Conservation (phyloP, 2,113 vertebrate species). For the Spilogale gracilis region DNA sequence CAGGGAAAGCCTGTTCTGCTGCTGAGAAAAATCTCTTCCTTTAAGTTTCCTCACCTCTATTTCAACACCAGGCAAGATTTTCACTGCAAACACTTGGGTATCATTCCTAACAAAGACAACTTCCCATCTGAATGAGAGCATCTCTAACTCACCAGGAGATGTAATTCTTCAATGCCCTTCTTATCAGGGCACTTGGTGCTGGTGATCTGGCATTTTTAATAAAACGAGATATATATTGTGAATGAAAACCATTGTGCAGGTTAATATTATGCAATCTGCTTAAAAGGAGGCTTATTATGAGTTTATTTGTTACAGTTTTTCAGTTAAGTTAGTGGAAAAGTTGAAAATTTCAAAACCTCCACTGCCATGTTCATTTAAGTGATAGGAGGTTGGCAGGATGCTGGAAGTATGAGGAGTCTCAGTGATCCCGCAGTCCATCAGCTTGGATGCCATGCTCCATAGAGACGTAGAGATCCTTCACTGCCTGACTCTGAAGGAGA, state of each 20-base stretch:
- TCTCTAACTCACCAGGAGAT: background rate
- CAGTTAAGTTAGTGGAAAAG: slow-evolving; percentile 5
- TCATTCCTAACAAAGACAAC: background rate
- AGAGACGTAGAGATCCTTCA: background rate
- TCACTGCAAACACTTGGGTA: background rate
- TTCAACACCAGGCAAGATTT: slow-evolving; percentile 61
- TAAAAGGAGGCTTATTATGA: background rate
- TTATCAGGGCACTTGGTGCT: background rate
- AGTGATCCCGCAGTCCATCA: background rate
- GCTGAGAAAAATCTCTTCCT: slow-evolving; percentile 67
- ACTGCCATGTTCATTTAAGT: background rate
- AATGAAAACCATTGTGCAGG: background rate
- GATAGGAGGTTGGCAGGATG: background rate
- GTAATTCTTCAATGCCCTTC: background rate
- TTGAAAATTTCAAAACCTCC: background rate
- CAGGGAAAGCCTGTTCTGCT: background rate
- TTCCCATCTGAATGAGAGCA: background rate
- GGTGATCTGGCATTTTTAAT: background rate
- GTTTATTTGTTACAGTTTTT: slow-evolving; percentile 44
- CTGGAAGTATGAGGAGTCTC: background rate
- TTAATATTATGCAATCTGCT: background rate
- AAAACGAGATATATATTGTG: background rate
- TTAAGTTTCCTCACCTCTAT: slow-evolving; percentile 75
- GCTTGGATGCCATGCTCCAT: background rate
- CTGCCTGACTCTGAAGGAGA: background rate